Percentiles rank a stretch among this genome's conserved stretches.
These are phyloP conservation scores for Meiosimyza platycephala DNA, from an alignment of 2,888 invertebrate species.

Conservation along the genomic window DNA sequence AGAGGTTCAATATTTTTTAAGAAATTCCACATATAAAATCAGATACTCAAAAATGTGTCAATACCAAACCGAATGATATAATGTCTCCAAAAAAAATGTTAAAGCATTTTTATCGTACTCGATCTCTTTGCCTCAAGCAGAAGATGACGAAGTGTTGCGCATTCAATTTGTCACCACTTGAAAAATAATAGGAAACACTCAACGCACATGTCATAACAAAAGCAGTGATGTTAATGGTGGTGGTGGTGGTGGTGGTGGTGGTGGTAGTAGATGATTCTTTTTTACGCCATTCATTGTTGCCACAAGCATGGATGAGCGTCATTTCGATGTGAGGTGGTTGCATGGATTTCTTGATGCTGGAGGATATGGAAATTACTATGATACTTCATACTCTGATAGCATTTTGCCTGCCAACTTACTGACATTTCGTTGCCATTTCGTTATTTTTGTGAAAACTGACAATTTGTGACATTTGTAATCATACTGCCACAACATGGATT, in stretches of 20 bases:
- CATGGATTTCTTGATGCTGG: too few relatives aligned
- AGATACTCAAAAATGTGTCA: too few relatives aligned
- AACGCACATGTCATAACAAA: slow-evolving; percentile 29
- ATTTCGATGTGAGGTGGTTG: too few relatives aligned
- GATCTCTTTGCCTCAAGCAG: background rate
- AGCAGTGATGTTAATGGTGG: slow-evolving; percentile 3
- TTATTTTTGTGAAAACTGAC: slow-evolving; percentile 7
- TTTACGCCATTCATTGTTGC: too few relatives aligned
- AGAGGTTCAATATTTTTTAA: too few relatives aligned
- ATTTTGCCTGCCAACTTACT: slow-evolving; percentile 8
- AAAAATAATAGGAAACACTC: slow-evolving; percentile 29
- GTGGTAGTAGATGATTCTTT: background rate
- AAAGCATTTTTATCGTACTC: background rate
- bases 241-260: background rate
- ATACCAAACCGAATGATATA: too few relatives aligned
- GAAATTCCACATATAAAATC: too few relatives aligned
- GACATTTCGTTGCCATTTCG: background rate
- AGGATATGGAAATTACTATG: too few relatives aligned
- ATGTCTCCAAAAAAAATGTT: background rate
- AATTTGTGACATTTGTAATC: slow-evolving; percentile 7
- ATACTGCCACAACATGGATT: too few relatives aligned
- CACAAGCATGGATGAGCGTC: too few relatives aligned
- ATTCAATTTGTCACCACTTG: slow-evolving; percentile 23
- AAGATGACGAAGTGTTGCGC: slow-evolving; percentile 15
- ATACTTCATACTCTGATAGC: slow-evolving; percentile 1